These are phyloP conservation scores for Drosophila histrio DNA, from an alignment of 2,888 invertebrate species.

Conservation along the genomic window DNA sequence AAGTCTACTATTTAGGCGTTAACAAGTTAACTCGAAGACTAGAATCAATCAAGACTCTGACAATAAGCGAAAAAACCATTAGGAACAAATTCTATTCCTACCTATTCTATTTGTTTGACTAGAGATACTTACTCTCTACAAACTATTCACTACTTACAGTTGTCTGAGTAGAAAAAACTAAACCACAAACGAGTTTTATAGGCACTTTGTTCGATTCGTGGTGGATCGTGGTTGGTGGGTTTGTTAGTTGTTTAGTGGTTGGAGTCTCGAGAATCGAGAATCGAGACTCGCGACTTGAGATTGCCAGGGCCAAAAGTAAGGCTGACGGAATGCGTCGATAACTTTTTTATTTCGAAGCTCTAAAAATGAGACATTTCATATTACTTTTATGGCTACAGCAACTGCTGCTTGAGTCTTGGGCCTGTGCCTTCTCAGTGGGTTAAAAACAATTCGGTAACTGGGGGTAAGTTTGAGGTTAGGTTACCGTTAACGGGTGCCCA, in stretches of 20 bases:
- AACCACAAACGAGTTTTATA: no score
- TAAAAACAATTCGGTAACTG: slow-evolving; percentile 73
- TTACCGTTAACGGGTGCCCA: slow-evolving; percentile 60
- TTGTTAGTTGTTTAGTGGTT: not conserved
- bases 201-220: no score
- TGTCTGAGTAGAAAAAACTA: no score
- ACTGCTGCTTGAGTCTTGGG: slow-evolving; percentile 56
- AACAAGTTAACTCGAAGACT: no score
- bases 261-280: not conserved
- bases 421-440: slow-evolving; percentile 56
- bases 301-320: slow-evolving; percentile 34
- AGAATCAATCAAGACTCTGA: no score
- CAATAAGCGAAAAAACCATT: no score
- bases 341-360: slow-evolving; percentile 80
- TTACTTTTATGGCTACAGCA: slow-evolving; percentile 78
- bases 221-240: no score
- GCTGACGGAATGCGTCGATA: slow-evolving; percentile 72
- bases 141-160: no score
- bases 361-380: slow-evolving; percentile 80
- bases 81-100: no score
- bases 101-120: no score
- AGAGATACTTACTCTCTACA: no score
- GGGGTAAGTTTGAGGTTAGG: slow-evolving; percentile 64
- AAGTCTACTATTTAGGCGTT: no score
- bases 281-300: not conserved